These are phyloP conservation scores for Cheilosia vernalis DNA, from an alignment of 2,888 invertebrate species.

Conservation along the genomic window DNA sequence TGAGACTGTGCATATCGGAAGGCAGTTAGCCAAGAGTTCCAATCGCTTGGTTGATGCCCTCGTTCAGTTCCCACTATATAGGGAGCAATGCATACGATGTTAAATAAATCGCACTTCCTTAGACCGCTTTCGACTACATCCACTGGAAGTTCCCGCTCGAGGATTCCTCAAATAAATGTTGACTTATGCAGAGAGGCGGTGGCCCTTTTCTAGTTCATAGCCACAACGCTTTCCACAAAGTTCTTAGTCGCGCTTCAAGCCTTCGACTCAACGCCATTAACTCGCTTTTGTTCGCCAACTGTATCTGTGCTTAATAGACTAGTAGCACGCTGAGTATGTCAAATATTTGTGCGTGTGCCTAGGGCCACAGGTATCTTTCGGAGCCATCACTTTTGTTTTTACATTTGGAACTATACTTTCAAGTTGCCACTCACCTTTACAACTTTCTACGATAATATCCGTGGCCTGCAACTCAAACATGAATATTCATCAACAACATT, in stretches of 20 bases:
- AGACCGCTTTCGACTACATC: too few relatives aligned
- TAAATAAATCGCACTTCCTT: too few relatives aligned
- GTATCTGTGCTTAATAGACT: not conserved
- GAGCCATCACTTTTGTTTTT: not conserved
- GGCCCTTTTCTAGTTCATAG: not conserved
- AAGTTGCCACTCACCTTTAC: constrained; percentile 1
- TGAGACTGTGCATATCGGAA: too few relatives aligned
- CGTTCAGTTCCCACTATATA: too few relatives aligned
- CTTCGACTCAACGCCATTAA: not conserved
- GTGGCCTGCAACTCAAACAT: constrained; percentile 2
- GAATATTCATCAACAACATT: constrained; percentile 12
- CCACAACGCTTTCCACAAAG: too few relatives aligned
- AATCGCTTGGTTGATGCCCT: too few relatives aligned
- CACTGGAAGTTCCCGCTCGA: not conserved
- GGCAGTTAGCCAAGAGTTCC: too few relatives aligned
- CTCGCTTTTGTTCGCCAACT: not conserved
- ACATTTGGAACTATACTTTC: constrained; percentile 8
- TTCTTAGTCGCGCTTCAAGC: not conserved
- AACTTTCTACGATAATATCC: constrained; percentile 1
- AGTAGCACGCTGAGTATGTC: not conserved
- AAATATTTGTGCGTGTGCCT: not conserved
- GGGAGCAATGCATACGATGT: too few relatives aligned
- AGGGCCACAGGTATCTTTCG: not conserved
- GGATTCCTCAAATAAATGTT: not conserved
- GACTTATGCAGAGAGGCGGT: not conserved